Base-by-base conservation (phyloP, 2,797 vertebrate genomes). In the Borostomias antarcticus region DNA sequence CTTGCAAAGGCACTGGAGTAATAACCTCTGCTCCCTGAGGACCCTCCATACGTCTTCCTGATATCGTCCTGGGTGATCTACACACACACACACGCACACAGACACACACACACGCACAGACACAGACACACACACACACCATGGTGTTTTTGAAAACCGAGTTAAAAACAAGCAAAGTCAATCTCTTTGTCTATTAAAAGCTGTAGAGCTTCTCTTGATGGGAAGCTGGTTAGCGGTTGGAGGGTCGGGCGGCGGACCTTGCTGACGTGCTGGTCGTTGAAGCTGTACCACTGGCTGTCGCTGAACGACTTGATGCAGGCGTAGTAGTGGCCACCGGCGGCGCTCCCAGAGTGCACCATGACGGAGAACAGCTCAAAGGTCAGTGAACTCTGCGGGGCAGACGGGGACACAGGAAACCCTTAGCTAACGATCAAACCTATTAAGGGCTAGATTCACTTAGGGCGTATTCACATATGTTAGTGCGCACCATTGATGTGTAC, bases 261-360 rank as follows among this genome's bases (percentile, higher is more conserved):
- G 91, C 96, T 98, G 75, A 99, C 98, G 5, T 99, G 98, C 76
- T 99, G 98, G 87, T 99, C 98, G 21, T 99, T 99, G 89, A 98
- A 99, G 85, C 97, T 99, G 90, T 97, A 99, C 98, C 97, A 99
- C 78, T 98, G 98, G 66, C 96, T 94, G 63, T 99, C 98, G 75
- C 89, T 95, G 66, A 99, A 99, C 53, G 98, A 99, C 83, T 95
- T 99, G 89, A 99, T 98, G 83, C 96, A 98, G 84, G 98, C 98
- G n/a, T 99, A 99, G 82, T 99, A 99, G 89, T 99, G 98, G 63
- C 98, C 98, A 58, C 98, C 98, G 28, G 98, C 98, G 64, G 97
- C 98, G 57, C 98, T 99, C 70, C 98, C 98, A 50, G 97, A 99
- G 89, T 99, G 98, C 72, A 99, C 98, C 98, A 99, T 99, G 81